Base-by-base conservation (phyloP, 2,888 invertebrate species). In the Sipunculus nudus region DNA sequence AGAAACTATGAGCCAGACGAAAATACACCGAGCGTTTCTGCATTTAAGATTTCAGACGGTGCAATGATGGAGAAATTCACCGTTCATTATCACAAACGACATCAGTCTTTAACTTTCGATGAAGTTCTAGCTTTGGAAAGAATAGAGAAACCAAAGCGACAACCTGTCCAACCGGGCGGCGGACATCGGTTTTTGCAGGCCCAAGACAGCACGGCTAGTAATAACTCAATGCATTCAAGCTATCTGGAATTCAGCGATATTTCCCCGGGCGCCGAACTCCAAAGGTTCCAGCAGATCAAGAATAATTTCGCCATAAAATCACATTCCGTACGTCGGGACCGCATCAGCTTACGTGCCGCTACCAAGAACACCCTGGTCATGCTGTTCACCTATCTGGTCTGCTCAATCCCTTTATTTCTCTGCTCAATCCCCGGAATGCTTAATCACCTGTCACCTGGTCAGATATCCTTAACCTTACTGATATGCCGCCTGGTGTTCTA, bases 331-430 rank as follows among this genome's bases (percentile, higher is more conserved):
- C 56, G 71, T 28, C 50, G 76, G 38, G 80, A 78, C 46, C 49
- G 75, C 6, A 65, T 74, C 13, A 76, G 75, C 28, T 65, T 77
- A 13, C 74, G 74, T 45, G 75, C 71, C 39, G 79, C 79, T 16
- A 76, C 78, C 39, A 75, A 71, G 38, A 80, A 80, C 69, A 75
- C 77, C 47, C 54, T 80, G 25, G 74, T 77, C 5, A 80, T 80
- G 79, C 50, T 80, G 45, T 55, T 63, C 2, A 74, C 74, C 1
- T 79, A 73, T 65, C 52, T 76, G 13, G 53, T 72, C 4, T 78
- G 74, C 50, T 77, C 78, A 0, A 21, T 77, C 16, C 79, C 80
- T 0, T 60, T 78, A 59, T 71, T 78, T 52, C 55, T 79, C 35
- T 73, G 77, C 53, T 65, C 68, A 4, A 65, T 77, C n/a, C 77